Base-by-base conservation (phyloP, 2,113 vertebrate species). In the Sebastes fasciatus region DNA sequence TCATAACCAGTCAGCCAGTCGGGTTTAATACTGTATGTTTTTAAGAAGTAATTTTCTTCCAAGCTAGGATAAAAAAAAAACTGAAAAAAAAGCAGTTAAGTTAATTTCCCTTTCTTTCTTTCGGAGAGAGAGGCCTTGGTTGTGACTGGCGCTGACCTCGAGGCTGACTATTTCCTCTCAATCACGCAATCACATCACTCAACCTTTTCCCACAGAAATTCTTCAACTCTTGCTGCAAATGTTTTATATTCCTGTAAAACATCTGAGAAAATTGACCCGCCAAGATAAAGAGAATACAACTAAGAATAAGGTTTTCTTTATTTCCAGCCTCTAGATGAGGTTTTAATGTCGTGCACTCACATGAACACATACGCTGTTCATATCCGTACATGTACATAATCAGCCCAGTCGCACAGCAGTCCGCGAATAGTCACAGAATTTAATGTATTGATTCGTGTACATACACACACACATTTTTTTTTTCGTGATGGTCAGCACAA, bases 161-260 rank as follows among this genome's bases (percentile, higher is more conserved):
- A 34, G 14, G 13, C 45, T 57, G 40, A 65, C 17, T 55, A 40
- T 45, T 73, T 63, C 16, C 11, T 73, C 40, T 81, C 14, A 79
- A 62, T 51, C 55, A 21, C 75, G 79, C 14, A 79, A 62, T 51
- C 55, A 21, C 75, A 82, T 46, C 51, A 46, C 10, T 74, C 34
- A 52, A 69, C 12, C 8, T 57, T 58, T 48, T 9, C 16, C 55
- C 21, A 34, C 40, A 34, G 5, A 61, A 68, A 71, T 54, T 60
- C 48, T 61, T 54, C 13, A 73, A 13, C 58, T 71, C 52, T 55
- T 6, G 52, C 43, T 34, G 21, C 14, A 48, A n/a, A 55, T 48
- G 2, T 62, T 14, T 26, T 19, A 26, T 34, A 34, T 63, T 13
- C n/a, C 52, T 40, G 5, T 17, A 52, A 74, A 79, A 60, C 11